Evolutionary conservation across 2,888 invertebrate genomes (phyloP), one percentile per base, ranked within the genome.

Genomic region (Himalopsyche anomala): DNA sequence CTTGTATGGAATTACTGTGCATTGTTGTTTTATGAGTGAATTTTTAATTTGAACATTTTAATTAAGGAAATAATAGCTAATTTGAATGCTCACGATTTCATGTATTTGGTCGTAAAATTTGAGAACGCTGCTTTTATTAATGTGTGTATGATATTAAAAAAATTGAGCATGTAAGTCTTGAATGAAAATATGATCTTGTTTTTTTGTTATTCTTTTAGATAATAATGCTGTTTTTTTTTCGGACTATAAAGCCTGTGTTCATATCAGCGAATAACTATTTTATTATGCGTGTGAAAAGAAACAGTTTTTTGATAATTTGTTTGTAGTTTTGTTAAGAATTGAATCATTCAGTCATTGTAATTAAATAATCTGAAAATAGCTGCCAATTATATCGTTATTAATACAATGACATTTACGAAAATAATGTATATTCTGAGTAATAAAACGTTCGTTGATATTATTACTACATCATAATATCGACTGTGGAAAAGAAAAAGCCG

Each of bases 31-130:
- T 62, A 62, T 11, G 62, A 62, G 62, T 11, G 28, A 62, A 28
- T 51, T 51, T 51, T 51, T 51, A 51, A 51, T 62, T 62, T 62
- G 62, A 19, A 62, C 62, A 62, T 62, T 62, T 62, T 62, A 62
- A 62, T 62, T 62, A 62, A 62, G 28, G 8, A 62, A 62, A 62
- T 62, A 62, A 19, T 62, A 19, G 8, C 62, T 19, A 19, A 62
- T 62, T 62, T 62, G 6, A 62, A 62, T 62, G 6, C 19, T 19
- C 19, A 62, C 28, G 28, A 62, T 28, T 62, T 62, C 19, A 19
- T 19, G 62, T 19, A 19, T 28, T 62, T 19, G 62, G 62, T 62
- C 62, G 8, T 62, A 62, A 62, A 62, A 19, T 62, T 19, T 62
- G 6, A 62, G 62, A 62, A 19, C 28, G 17, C n/a, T 56, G 56